Conservation (phyloP, 2,113 vertebrate species). For the Oryctolagus cuniculus region mOryCun1.1 NC_091448.1:6899501-6900000, state of each 20-base stretch:
- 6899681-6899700: constrained; percentile 15
- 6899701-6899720: not conserved
- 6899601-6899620: not conserved
- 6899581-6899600: too few species aligned
- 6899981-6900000: not conserved
- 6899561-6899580: too few species aligned
- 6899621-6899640: not conserved
- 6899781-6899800: not conserved
- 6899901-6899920: not conserved
- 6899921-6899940: constrained; percentile 7
- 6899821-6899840: constrained; percentile 6
- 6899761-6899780: not conserved
- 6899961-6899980: not conserved
- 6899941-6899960: not conserved
- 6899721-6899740: not conserved
- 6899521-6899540: too few species aligned
- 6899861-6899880: not conserved
- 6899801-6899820: too few species aligned
- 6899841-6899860: not conserved
- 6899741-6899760: not conserved
- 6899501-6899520: too few species aligned
- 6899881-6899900: not conserved
- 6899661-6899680: constrained; percentile 7
- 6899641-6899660: not conserved
- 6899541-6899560: too few species aligned